Percentiles rank a stretch among this genome's conserved stretches.
Evolutionary conservation across 2,888 invertebrate species (phyloP).

Genomic region (Ochropleura plecta): DNA sequence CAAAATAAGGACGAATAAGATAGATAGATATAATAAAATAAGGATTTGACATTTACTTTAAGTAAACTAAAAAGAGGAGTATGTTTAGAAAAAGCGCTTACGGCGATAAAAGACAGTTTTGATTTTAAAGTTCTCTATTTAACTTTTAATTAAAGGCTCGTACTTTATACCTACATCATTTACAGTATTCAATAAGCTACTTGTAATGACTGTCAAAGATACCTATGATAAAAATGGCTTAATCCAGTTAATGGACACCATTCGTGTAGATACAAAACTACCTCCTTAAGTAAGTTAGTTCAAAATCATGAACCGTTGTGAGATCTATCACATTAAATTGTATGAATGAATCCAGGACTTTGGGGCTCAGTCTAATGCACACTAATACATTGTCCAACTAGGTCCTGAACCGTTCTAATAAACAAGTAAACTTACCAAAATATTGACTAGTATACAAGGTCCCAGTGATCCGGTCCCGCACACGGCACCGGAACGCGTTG

Average conservation of each 20-base stretch:
- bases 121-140: background rate
- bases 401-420: background rate
- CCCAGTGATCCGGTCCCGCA: conserved; percentile 95
- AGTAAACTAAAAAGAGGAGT: background rate
- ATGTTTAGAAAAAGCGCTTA: background rate
- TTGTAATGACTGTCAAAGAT: no score
- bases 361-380: background rate
- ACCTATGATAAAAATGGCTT: background rate
- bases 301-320: background rate
- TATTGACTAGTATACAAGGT: conserved; percentile 93
- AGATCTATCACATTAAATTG: background rate
- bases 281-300: background rate
- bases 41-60: background rate
- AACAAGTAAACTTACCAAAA: conserved; percentile 88
- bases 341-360: background rate
- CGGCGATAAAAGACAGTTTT: background rate
- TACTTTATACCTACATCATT: background rate
- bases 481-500: conserved; percentile 95
- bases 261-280: background rate
- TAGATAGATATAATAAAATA: no score
- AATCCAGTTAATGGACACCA: background rate
- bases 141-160: conserved; percentile 1
- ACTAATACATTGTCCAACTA: background rate
- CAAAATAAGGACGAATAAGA: background rate
- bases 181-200: background rate